Base-by-base conservation (phyloP, 1,140 invertebrate genomes). In the Chlorops oryzae region DNA sequence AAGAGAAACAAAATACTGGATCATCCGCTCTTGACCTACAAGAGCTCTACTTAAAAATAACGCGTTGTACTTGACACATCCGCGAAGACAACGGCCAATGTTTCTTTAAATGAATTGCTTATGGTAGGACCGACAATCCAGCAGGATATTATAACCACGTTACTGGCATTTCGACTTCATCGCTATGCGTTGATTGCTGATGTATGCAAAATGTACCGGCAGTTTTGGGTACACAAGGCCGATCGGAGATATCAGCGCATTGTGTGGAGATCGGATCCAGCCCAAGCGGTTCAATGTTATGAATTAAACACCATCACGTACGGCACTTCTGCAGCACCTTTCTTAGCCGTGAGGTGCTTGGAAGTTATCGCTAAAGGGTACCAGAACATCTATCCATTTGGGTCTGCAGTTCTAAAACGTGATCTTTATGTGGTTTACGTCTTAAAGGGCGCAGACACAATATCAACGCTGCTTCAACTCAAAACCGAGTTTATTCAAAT, bases 191-290 rank as follows among this genome's bases (percentile, higher is more conserved):
- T 59, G 9, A 51, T 52, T 17, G 57, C 52, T 3, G 58, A 62
- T 27, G 47, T 55, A 3, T 21, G 56, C 28, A 59, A 69, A 50
- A 70, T 70, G 62, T 73, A 59, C 50, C 49, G 64, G 5, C 60
- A 61, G 35, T 54, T 71, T 13, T 18, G 2, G 17, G 27, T 68
- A 7, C 22, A 50, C 37, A 3, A 37, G 23, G 27, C 51, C 20
- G 38, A 66, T 45, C 21, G 49, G 21, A 44, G 39, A 9, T 63
- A 59, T 43, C 72, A 75, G 59, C 35, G 54, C 18, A 68, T 75
- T 21, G 21, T 75, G 1, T 74, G 72, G 66, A 47, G 65, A 34
- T 24, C 59, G 32, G 37, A 52, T 5, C 38, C 23, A n/a, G 12
- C 13, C 10, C 21, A 61, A 52, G 4, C 55, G 56, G 6, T 54